Base-by-base conservation (phyloP, 1,140 invertebrate genomes). In the Megalopta genalis region DNA sequence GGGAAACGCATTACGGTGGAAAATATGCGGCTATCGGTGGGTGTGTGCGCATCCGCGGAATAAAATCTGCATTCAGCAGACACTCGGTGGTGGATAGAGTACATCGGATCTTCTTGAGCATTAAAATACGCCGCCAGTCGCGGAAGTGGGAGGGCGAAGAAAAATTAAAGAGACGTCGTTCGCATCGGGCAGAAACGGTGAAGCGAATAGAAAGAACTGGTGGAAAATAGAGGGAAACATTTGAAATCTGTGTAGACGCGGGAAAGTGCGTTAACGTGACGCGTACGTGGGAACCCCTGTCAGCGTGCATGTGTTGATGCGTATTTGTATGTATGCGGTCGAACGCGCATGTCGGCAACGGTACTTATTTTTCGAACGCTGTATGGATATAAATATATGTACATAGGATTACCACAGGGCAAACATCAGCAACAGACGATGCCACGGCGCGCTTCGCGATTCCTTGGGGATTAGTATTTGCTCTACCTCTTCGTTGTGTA, bases 401-500 rank as follows among this genome's bases (percentile, higher is more conserved):
- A 82, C 75, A 64, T 49, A 69, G 83, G 71, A 86, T 82, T 86
- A 85, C 67, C 71, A 60, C 57, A 32, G 63, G 59, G 80, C 80
- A 85, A 86, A 86, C 77, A 86, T 86, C 75, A 80, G 75, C 75
- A 82, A 85, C 75, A 86, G 75, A 78, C 80, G 71, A 78, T 75
- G 66, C 84, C 23, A 37, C 62, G 80, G 62, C 46, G 65, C 66
- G 80, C 54, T 66, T 75, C 62, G 37, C 62, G 70, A 77, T 77
- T 83, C 86, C 82, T 74, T 71, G 64, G 82, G 84, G 79, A 87
- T 87, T 86, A 77, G 62, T 86, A 84, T 87, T 86, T 86, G 82
- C 79, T 76, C 64, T 80, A 59, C 72, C 77, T 74, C 73, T 77
- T 77, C 62, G 52, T 16, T 52, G 59, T 64, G 69, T 49, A 73